Evolutionary conservation across 2,888 invertebrate species (phyloP).

Genomic region (Willowsia nigromaculata): DNA sequence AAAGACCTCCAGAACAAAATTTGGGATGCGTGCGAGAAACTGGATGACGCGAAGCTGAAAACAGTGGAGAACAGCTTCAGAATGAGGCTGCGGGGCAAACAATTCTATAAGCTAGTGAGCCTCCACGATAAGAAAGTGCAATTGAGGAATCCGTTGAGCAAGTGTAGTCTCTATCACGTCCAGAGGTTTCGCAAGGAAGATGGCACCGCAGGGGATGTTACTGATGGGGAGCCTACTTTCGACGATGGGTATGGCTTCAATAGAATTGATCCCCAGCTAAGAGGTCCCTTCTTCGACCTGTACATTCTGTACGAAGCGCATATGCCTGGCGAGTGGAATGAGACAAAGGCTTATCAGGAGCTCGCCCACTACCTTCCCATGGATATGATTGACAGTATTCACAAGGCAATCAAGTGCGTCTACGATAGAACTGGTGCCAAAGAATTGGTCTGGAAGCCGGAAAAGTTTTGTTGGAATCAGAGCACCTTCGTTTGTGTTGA

Average conservation of each 20-base stretch:
- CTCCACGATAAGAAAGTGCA: no score
- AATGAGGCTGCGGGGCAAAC: neutral
- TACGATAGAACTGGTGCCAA: neutral
- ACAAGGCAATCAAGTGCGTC: neutral
- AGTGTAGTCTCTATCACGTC: neutral
- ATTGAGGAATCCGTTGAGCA: no score
- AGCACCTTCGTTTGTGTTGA: conserved; percentile 20
- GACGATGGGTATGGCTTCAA: neutral
- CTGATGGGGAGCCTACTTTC: neutral
- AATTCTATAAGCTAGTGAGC: neutral
- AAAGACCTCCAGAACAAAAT: neutral
- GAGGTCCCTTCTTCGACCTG: conserved; percentile 9
- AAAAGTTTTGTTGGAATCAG: neutral
- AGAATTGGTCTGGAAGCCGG: neutral
- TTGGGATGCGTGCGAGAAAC: neutral
- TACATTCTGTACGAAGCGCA: conserved; percentile 15
- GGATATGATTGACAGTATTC: neutral
- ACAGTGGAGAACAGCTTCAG: neutral
- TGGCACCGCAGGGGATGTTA: neutral
- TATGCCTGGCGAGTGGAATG: neutral
- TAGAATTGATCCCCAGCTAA: neutral
- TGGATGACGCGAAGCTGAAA: neutral
- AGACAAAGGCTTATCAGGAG: neutral
- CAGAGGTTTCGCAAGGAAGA: neutral
- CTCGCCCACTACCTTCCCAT: neutral